Evolutionary conservation across 2,797 vertebrate species (phyloP).

Genomic region (Enteromius thamalakanensis): DNA sequence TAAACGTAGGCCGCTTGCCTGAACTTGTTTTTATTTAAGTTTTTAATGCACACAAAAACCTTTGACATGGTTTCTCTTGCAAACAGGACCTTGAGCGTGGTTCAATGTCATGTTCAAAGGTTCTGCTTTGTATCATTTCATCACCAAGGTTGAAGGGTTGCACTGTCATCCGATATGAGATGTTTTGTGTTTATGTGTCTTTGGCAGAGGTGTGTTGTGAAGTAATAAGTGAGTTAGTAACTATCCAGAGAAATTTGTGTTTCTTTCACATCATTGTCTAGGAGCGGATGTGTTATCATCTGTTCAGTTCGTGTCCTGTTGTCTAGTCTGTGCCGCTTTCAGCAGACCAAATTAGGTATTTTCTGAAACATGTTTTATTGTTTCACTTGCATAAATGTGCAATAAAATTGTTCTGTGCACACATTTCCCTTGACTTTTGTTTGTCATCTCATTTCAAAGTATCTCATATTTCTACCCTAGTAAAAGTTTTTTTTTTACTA

Average conservation of each 20-base stretch:
- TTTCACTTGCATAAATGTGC: background rate
- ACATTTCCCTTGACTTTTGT: background rate
- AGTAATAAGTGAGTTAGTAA: conserved; percentile 4
- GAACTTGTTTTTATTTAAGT: background rate
- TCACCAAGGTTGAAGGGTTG: background rate
- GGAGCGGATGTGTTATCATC: background rate
- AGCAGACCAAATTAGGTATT: background rate
- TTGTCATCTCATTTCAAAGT: background rate
- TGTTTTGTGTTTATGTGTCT: background rate
- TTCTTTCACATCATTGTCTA: background rate
- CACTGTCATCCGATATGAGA: background rate
- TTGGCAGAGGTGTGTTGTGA: background rate
- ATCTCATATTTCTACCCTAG: background rate
- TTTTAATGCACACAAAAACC: background rate
- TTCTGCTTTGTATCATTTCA: conserved; percentile 28
- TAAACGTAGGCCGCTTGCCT: background rate
- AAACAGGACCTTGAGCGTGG: background rate
- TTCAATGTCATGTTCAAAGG: conserved; percentile 3
- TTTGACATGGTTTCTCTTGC: background rate
- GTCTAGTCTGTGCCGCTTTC: background rate
- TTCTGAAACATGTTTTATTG: background rate
- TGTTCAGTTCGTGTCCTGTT: background rate
- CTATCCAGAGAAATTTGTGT: background rate
- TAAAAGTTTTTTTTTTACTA: background rate
- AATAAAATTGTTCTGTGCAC: background rate